Percentiles rank a stretch among this genome's conserved stretches.
phyloP scores from a whole-genome alignment of 2,797 vertebrate species.

The Falco peregrinus region DNA sequence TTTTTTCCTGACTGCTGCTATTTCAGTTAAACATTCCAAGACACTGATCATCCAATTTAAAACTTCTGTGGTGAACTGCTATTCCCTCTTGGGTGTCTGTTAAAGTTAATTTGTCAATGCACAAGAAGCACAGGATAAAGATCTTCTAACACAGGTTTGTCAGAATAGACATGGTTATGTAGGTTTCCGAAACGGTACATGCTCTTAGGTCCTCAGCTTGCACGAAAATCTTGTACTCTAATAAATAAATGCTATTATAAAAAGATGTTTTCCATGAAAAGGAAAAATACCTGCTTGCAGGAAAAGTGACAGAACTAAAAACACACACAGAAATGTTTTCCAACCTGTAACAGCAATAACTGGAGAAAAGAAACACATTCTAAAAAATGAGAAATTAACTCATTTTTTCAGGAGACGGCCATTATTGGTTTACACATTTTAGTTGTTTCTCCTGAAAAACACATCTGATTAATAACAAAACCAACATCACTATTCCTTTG shows the following conservation, averaged over 20 bases:
- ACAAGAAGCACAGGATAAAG: neutral
- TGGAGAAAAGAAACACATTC: neutral
- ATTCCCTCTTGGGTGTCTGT: constrained; percentile 32
- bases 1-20: constrained; percentile 10
- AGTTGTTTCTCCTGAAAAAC: neutral
- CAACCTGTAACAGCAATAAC: neutral
- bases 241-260: constrained; percentile 26
- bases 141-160: constrained; percentile 1
- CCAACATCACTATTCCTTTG: neutral
- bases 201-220: neutral
- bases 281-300: neutral
- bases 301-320: neutral
- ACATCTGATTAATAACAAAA: neutral
- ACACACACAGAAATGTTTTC: neutral
- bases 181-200: neutral
- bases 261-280: neutral
- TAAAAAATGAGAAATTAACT: neutral
- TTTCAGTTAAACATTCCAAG: constrained; percentile 41
- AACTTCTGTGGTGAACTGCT: constrained; percentile 14
- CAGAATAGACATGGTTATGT: neutral
- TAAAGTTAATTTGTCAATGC: constrained; percentile 50
- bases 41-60: constrained; percentile 25
- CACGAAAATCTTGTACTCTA: neutral
- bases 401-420: rapidly evolving
- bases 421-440: neutral